Evolutionary conservation across 2,888 invertebrate genomes (phyloP).

Genomic region (Tortrix viridana): DNA sequence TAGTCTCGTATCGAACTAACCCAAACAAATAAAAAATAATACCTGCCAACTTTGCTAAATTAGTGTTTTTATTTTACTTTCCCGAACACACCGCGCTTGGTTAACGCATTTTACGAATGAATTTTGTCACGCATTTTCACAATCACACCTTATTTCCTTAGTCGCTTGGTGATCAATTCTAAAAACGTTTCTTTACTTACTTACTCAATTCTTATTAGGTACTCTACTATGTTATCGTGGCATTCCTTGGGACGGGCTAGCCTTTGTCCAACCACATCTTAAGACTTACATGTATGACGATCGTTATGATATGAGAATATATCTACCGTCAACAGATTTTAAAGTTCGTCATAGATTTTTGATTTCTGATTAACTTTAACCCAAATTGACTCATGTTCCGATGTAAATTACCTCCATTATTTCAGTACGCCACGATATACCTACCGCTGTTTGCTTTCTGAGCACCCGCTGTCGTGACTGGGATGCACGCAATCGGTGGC

Average conservation of each 20-base stretch:
- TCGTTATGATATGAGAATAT: too few relatives aligned
- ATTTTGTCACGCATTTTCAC: constrained; percentile 25
- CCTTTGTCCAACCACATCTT: too few relatives aligned
- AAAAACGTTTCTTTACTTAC: too few relatives aligned
- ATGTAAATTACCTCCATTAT: constrained; percentile 9
- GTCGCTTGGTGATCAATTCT: too few relatives aligned
- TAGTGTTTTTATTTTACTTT: constrained; percentile 28
- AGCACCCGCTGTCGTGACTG: constrained; percentile 3
- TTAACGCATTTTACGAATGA: constrained; percentile 20
- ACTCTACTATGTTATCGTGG: too few relatives aligned
- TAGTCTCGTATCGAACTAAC: constrained; percentile 37
- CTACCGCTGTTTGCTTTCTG: constrained; percentile 6
- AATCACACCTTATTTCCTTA: neutral
- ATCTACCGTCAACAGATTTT: neutral
- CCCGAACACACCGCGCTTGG: neutral
- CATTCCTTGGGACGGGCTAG: too few relatives aligned
- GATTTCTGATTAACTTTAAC: neutral
- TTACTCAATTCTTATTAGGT: too few relatives aligned
- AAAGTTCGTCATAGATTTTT: neutral
- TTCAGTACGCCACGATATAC: neutral
- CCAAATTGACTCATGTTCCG: neutral
- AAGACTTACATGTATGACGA: too few relatives aligned
- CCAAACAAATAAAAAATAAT: constrained; percentile 36
- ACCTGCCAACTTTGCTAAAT: constrained; percentile 28
- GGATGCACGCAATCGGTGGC: constrained; percentile 32